These are phyloP conservation scores for Pediacus dermestoides DNA, from an alignment of 2,888 invertebrate species.

Conservation along the genomic window DNA sequence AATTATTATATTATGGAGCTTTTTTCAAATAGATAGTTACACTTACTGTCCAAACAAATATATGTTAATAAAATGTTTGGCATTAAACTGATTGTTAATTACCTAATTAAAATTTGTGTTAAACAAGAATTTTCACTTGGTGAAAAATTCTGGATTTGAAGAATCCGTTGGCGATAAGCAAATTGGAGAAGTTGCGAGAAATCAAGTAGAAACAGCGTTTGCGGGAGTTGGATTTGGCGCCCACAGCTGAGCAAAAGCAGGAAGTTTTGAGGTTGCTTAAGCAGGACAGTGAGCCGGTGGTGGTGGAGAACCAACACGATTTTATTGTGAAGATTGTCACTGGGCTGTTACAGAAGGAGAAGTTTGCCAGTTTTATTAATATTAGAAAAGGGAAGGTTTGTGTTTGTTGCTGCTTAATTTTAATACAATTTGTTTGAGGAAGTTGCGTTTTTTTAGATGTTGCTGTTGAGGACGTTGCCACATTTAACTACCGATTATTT, in stretches of 20 bases:
- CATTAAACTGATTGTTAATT: constrained; percentile 17
- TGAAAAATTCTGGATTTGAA: no score
- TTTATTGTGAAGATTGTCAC: constrained; percentile 64
- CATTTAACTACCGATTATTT: constrained; percentile 54
- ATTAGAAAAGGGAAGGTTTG: constrained; percentile 82
- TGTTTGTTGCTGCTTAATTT: no score
- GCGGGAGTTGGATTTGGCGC: constrained; percentile 56
- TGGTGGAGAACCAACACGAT: constrained; percentile 53
- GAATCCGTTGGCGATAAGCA: constrained; percentile 71
- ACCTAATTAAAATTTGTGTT: no score
- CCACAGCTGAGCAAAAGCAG: constrained; percentile 55
- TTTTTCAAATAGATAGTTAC: constrained; percentile 36
- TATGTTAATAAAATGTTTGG: constrained; percentile 36
- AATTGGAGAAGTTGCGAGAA: constrained; percentile 54
- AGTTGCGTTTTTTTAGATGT: constrained; percentile 52
- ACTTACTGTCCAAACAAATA: constrained; percentile 36
- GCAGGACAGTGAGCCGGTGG: constrained; percentile 52
- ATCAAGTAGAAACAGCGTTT: constrained; percentile 46
- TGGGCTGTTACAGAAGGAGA: constrained; percentile 64
- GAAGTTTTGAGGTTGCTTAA: constrained; percentile 54
- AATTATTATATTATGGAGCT: constrained; percentile 23
- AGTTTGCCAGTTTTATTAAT: constrained; percentile 67
- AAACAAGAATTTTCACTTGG: no score
- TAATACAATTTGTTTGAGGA: no score
- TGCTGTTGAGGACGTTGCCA: constrained; percentile 65